These are phyloP conservation scores for Protophormia terraenovae DNA, from an alignment of 2,888 invertebrate genomes.

Conservation along the genomic window DNA sequence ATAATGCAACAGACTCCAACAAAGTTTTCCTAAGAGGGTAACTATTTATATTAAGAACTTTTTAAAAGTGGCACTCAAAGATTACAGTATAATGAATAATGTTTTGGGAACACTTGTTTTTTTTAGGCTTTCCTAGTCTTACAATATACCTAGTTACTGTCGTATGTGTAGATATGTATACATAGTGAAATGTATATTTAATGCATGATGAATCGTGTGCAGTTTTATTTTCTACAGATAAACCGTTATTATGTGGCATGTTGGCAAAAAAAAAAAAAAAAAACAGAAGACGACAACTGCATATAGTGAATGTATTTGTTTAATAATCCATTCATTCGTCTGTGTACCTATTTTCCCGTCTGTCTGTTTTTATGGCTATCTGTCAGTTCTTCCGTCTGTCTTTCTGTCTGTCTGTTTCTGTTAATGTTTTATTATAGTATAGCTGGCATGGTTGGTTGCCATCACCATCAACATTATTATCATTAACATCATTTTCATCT, in stretches of 20 bases:
- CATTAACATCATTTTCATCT: conserved; percentile 4
- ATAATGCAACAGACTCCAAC: neutral
- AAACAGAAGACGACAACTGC: conserved; percentile 25
- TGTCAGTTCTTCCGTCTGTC: neutral
- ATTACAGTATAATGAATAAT: too few relatives aligned
- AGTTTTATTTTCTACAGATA: conserved; percentile 41
- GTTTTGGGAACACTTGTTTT: too few relatives aligned
- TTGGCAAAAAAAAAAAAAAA: conserved; percentile 18
- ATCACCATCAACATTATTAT: conserved; percentile 26
- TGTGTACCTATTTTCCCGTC: neutral
- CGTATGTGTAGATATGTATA: too few relatives aligned
- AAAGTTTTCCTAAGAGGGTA: too few relatives aligned
- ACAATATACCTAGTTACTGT: too few relatives aligned
- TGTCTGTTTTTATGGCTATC: conserved; percentile 2
- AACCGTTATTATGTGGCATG: conserved; percentile 63
- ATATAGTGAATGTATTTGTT: conserved; percentile 37
- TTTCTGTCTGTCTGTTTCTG: neutral
- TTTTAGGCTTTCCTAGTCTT: too few relatives aligned
- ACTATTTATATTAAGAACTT: too few relatives aligned
- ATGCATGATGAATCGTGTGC: conserved; percentile 35
- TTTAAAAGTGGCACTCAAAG: too few relatives aligned
- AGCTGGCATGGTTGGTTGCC: conserved; percentile 52
- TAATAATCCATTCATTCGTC: neutral
- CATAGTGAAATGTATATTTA: conserved; percentile 26
- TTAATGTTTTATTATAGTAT: conserved; percentile 39